phyloP scores from a whole-genome alignment of 2,113 vertebrate genomes.

The Engraulis encrasicolus region DNA sequence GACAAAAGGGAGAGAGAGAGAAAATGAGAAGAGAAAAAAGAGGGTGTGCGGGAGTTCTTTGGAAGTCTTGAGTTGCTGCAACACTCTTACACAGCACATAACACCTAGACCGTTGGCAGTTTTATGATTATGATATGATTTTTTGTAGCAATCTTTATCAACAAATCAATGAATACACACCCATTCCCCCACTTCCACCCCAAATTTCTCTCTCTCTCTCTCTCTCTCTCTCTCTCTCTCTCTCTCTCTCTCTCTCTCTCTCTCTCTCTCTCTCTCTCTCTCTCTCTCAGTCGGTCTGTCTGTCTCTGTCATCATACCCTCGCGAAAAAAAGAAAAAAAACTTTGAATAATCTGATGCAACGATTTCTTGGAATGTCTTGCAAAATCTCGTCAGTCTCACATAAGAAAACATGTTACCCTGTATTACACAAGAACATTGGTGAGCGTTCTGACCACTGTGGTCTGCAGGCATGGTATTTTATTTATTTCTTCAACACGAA shows the following conservation, averaged over 20 bases:
- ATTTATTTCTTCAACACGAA: conserved; percentile 5
- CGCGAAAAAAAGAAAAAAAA: background rate
- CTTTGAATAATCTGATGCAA: conserved; percentile 43
- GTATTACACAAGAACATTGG: conserved; percentile 30
- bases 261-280: background rate
- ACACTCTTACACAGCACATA: background rate
- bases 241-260: background rate
- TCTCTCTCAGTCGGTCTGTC: conserved; percentile 8
- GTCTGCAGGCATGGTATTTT: background rate
- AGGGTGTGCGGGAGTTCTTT: too few species aligned
- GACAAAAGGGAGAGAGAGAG: too few species aligned
- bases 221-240: background rate
- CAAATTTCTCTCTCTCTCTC: background rate
- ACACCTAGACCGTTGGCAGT: background rate
- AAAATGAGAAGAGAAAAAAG: too few species aligned
- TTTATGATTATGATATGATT: background rate
- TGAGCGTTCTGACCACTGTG: background rate
- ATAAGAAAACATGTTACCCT: conserved; percentile 38
- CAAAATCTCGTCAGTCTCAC: conserved; percentile 33
- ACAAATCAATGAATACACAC: background rate
- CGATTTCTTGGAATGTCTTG: conserved; percentile 48
- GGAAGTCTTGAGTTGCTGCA: background rate
- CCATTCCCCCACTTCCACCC: background rate
- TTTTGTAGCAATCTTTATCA: background rate
- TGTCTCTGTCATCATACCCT: conserved; percentile 24